A percentile compares a stretch with the other conserved stretches of the same genome.
These are phyloP conservation scores for Zophobas atratus DNA, from an alignment of 1,140 invertebrate genomes.

Conservation along the genomic window DNA sequence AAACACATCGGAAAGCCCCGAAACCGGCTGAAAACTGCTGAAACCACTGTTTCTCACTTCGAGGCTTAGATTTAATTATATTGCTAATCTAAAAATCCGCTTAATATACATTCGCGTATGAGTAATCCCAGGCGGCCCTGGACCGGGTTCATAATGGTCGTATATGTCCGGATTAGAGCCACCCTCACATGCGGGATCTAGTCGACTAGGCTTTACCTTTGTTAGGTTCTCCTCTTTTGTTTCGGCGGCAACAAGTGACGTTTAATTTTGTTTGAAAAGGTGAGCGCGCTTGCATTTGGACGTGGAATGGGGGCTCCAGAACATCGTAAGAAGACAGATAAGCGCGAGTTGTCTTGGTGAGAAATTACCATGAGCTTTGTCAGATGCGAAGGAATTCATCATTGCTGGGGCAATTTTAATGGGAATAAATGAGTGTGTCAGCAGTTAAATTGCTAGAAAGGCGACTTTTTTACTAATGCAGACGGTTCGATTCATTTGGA, in stretches of 20 bases:
- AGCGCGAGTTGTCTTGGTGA: no score
- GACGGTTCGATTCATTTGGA: no score
- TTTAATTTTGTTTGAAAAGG: slow-evolving; percentile 28
- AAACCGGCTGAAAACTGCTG: slow-evolving; percentile 47
- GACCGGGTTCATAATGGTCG: slow-evolving; percentile 39
- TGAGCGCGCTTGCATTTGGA: slow-evolving; percentile 11
- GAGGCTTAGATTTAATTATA: slow-evolving; percentile 56
- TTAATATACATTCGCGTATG: slow-evolving; percentile 57
- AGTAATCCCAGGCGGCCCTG: slow-evolving; percentile 47
- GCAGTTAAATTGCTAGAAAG: no score
- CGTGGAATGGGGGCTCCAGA: no score
- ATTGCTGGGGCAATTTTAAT: no score
- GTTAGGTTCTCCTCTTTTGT: slow-evolving; percentile 27
- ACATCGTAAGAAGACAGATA: no score
- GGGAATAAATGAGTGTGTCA: no score
- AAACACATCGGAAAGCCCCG: slow-evolving; percentile 34
- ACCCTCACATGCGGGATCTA: slow-evolving; percentile 36
- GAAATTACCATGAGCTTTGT: no score
- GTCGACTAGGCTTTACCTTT: slow-evolving; percentile 32
- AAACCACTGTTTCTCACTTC: slow-evolving; percentile 52
- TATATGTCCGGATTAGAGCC: slow-evolving; percentile 46
- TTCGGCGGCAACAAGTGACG: slow-evolving; percentile 36
- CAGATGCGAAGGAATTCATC: no score
- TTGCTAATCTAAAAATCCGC: slow-evolving; percentile 59
- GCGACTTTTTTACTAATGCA: no score